A percentile compares a stretch with the other conserved stretches of the same genome.
Evolutionary conservation across 1,140 invertebrate genomes (phyloP).

Genomic region (Ptiloglossa arizonensis): DNA sequence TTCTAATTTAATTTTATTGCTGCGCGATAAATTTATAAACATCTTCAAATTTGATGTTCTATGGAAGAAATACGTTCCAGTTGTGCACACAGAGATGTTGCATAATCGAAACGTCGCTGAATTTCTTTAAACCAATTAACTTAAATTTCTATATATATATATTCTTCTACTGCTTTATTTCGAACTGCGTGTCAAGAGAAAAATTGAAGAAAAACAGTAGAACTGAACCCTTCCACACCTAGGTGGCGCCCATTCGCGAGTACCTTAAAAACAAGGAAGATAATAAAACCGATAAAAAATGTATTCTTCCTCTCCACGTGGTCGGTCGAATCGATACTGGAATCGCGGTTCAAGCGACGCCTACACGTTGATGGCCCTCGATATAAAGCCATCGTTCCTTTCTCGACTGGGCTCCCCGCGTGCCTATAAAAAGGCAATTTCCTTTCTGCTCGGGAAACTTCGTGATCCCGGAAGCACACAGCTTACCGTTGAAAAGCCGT

Average conservation of each 20-base stretch:
- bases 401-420: conserved; percentile 13
- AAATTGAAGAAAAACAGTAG: neutral
- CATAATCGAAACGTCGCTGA: too few relatives aligned
- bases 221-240: neutral
- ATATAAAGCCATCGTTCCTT: conserved; percentile 36
- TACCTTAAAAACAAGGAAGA: conserved; percentile 18
- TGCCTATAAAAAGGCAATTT: conserved; percentile 55
- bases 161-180: too few relatives aligned
- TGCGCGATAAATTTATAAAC: too few relatives aligned
- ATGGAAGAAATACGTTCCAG: too few relatives aligned
- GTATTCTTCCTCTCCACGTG: conserved; percentile 53
- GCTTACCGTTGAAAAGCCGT: neutral
- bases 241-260: neutral
- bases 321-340: conserved; percentile 57
- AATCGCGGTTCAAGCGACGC: conserved; percentile 46
- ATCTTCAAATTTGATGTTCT: too few relatives aligned
- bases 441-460: conserved; percentile 13
- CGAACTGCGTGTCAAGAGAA: too few relatives aligned
- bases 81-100: too few relatives aligned
- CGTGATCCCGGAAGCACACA: neutral
- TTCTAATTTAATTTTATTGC: too few relatives aligned
- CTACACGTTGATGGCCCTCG: conserved; percentile 47
- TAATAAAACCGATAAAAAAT: conserved; percentile 44
- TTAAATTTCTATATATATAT: too few relatives aligned
- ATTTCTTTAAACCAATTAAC: too few relatives aligned